phyloP scores from a whole-genome alignment of 2,888 invertebrate genomes.

The Phragmatobia fuliginosa region DNA sequence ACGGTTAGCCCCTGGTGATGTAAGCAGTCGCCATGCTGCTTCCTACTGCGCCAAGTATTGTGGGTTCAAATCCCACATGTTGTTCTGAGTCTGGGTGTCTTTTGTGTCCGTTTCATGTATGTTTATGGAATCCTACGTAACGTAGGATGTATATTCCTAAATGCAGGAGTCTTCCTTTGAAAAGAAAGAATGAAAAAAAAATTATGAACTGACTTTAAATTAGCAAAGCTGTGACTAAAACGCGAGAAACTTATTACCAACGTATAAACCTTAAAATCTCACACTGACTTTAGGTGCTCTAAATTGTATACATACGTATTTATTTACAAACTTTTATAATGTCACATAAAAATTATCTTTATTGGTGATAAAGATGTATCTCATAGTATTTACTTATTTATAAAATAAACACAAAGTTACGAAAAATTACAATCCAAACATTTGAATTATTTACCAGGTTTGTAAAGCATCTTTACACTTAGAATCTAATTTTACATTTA shows the following conservation, averaged over 20 bases:
- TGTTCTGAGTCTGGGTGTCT: too few species aligned
- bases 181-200: too few species aligned
- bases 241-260: neutral
- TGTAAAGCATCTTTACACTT: neutral
- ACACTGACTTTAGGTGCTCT: neutral
- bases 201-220: too few species aligned
- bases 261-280: neutral
- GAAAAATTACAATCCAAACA: neutral
- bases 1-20: too few species aligned
- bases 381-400: slow-evolving; percentile 3
- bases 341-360: neutral
- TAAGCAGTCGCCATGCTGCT: too few species aligned
- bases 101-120: too few species aligned
- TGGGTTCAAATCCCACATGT: too few species aligned
- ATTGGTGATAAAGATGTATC: slow-evolving; percentile 15
- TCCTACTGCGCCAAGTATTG: too few species aligned
- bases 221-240: too few species aligned
- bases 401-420: neutral
- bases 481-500: neutral
- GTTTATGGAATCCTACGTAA: too few species aligned
- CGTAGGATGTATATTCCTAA: too few species aligned
- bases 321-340: neutral
- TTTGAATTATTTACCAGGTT: slow-evolving; percentile 2
- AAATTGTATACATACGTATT: neutral
- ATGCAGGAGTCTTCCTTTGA: too few species aligned